Percentiles rank a stretch among this genome's conserved stretches.
These are phyloP conservation scores for Acronicta leporina DNA, from an alignment of 2,888 invertebrate genomes.

Conservation along the genomic window DNA sequence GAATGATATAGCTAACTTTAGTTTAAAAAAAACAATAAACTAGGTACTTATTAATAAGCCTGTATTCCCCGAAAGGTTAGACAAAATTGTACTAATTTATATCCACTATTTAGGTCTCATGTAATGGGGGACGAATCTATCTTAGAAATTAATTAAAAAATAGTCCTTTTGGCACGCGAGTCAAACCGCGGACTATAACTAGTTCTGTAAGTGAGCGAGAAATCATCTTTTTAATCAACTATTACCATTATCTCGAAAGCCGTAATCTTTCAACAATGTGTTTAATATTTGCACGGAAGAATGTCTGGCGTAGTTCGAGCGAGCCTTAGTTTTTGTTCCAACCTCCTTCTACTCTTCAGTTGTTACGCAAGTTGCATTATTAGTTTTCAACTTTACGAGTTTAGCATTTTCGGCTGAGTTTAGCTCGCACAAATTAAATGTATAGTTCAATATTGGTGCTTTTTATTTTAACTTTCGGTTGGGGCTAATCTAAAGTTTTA, in stretches of 20 bases:
- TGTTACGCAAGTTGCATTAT: slow-evolving; percentile 82
- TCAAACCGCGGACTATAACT: too few species aligned
- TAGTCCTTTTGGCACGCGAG: too few species aligned
- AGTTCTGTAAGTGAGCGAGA: not conserved
- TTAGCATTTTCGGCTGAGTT: slow-evolving; percentile 75
- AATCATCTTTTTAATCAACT: slow-evolving; percentile 34
- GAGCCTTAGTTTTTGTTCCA: slow-evolving; percentile 72
- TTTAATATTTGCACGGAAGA: slow-evolving; percentile 57
- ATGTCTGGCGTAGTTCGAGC: slow-evolving; percentile 53
- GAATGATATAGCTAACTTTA: too few species aligned
- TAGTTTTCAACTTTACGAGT: slow-evolving; percentile 81
- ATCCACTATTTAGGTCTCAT: too few species aligned
- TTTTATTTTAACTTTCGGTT: slow-evolving; percentile 63
- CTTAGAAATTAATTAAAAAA: too few species aligned
- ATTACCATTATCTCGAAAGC: slow-evolving; percentile 24
- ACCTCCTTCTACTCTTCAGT: slow-evolving; percentile 67
- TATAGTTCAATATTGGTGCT: slow-evolving; percentile 65
- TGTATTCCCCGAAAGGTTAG: too few species aligned
- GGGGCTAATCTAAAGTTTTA: slow-evolving; percentile 67
- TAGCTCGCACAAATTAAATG: slow-evolving; percentile 70
- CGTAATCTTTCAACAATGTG: slow-evolving; percentile 43
- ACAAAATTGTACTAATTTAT: too few species aligned
- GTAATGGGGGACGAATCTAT: too few species aligned
- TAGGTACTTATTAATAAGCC: too few species aligned
- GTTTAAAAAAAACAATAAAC: too few species aligned